These are phyloP conservation scores for Temnothorax longispinosus DNA, from an alignment of 1,140 invertebrate genomes.

Conservation along the genomic window DNA sequence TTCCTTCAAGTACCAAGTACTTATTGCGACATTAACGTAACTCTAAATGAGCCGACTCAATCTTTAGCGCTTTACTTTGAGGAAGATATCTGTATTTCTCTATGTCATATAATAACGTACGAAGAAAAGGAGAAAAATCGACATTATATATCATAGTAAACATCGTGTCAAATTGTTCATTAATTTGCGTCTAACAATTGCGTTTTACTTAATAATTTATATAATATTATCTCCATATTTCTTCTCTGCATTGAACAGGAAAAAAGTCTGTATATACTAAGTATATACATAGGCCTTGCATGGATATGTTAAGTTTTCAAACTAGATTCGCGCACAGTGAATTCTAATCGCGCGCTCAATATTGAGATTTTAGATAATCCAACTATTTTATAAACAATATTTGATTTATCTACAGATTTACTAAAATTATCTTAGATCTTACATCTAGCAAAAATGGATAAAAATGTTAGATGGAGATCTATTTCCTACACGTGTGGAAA, in stretches of 20 bases:
- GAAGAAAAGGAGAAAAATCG: constrained; percentile 23
- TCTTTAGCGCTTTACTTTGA: neutral
- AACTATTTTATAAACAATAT: constrained; percentile 55
- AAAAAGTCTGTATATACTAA: constrained; percentile 45
- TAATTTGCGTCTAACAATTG: neutral
- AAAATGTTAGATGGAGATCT: constrained; percentile 54
- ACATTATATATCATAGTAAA: neutral
- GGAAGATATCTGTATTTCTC: constrained; percentile 7
- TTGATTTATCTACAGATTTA: constrained; percentile 48
- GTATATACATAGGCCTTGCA: constrained; percentile 51
- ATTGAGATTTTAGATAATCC: constrained; percentile 48
- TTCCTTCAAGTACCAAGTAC: neutral
- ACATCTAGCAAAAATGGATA: constrained; percentile 43
- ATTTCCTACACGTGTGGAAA: constrained; percentile 40
- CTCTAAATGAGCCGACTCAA: constrained; percentile 18
- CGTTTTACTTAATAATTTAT: constrained; percentile 50
- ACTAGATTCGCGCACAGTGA: constrained; percentile 30
- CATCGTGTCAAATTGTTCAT: constrained; percentile 27
- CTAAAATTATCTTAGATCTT: constrained; percentile 49
- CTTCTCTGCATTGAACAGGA: constrained; percentile 40
- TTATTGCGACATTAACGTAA: constrained; percentile 8
- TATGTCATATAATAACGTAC: constrained; percentile 10
- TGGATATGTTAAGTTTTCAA: constrained; percentile 61
- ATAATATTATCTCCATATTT: constrained; percentile 32
- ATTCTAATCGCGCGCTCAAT: constrained; percentile 34